phyloP scores from a whole-genome alignment of 2,797 vertebrate genomes.

The Rhincodon typus region DNA sequence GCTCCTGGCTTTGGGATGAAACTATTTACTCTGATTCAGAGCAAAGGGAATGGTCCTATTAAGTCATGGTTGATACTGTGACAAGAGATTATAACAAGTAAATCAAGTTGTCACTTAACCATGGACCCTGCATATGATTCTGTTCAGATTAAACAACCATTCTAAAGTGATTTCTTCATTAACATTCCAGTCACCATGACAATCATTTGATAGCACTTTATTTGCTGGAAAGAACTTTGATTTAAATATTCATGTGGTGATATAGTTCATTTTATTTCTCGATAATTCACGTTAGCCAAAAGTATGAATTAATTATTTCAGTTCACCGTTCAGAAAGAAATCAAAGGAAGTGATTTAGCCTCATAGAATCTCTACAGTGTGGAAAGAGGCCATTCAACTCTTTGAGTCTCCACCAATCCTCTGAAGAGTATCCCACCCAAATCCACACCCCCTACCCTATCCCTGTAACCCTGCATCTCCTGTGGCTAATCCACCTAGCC shows the following conservation, averaged over 20 bases:
- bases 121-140: neutral
- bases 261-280: neutral
- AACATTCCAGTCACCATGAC: neutral
- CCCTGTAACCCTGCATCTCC: too few relatives aligned
- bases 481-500: too few relatives aligned
- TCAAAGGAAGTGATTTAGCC: neutral
- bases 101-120: neutral
- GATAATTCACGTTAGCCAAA: neutral
- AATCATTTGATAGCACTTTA: neutral
- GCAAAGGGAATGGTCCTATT: neutral
- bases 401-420: too few relatives aligned
- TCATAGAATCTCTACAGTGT: too few relatives aligned
- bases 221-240: neutral
- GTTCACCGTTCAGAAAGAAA: neutral
- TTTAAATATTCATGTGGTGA: neutral
- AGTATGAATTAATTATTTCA: neutral
- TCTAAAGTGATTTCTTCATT: neutral
- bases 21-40: neutral
- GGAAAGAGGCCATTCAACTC: too few relatives aligned
- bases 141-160: neutral
- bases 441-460: too few relatives aligned
- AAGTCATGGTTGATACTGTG: neutral
- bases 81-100: neutral
- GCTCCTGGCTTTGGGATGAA: neutral
- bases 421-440: too few relatives aligned